These are phyloP conservation scores for Gortyna flavago DNA, from an alignment of 2,888 invertebrate species.

Conservation along the genomic window DNA sequence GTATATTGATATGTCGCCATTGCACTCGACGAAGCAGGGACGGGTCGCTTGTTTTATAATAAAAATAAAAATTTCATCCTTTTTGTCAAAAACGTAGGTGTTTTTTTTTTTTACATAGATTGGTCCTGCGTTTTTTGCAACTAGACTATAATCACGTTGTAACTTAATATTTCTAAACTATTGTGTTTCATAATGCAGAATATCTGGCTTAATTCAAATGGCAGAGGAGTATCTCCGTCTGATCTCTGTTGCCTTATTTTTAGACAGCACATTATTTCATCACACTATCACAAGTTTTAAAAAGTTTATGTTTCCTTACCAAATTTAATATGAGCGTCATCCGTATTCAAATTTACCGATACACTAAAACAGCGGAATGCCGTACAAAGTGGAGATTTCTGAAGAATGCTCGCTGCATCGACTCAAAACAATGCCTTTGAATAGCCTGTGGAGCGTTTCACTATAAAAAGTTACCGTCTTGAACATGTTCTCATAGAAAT, in stretches of 20 bases:
- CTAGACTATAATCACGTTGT: background rate
- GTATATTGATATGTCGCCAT: background rate
- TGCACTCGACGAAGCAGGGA: background rate
- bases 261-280: background rate
- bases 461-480: slow-evolving; percentile 43
- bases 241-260: background rate
- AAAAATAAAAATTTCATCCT: background rate
- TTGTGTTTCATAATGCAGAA: background rate
- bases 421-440: slow-evolving; percentile 40
- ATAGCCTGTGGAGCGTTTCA: slow-evolving; percentile 12
- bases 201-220: too few relatives aligned
- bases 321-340: background rate
- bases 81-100: background rate
- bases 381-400: slow-evolving; percentile 28
- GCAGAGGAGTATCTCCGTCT: too few relatives aligned
- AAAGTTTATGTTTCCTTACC: background rate
- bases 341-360: slow-evolving; percentile 10
- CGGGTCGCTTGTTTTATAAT: background rate
- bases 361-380: slow-evolving; percentile 29
- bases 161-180: background rate
- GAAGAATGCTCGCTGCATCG: slow-evolving; percentile 43
- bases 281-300: background rate
- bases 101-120: background rate
- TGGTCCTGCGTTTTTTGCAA: background rate
- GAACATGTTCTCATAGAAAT: slow-evolving; percentile 17